Evolutionary conservation across 2,888 invertebrate species (phyloP), one percentile per base, ranked within the genome.

Genomic region (Papilio demoleus): DNA sequence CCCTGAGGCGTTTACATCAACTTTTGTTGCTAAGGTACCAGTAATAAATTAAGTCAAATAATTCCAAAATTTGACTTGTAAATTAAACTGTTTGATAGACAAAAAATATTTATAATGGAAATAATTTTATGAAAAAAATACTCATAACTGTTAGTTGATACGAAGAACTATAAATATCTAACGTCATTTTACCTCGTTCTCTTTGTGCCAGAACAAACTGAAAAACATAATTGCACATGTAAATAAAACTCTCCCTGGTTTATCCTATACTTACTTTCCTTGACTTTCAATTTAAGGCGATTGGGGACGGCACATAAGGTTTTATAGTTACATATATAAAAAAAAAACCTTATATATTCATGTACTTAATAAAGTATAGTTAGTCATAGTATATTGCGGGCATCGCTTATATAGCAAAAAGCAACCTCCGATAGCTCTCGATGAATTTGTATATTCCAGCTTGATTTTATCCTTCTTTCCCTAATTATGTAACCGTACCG

Each of bases 401-500:
- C 17, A 45, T 45, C 45, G 5, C 0, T 50, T 24, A 24, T 14
- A 4, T 12, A 14, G 14, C 24, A 45, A 45, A 45, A 17, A 45
- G 17, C 19, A 19, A 14, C 47, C 11, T 50, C 24, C 22, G 47
- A 50, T 50, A 14, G 47, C 24, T 24, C 24, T 24, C 47, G 6
- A 24, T 22, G 24, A 12, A 50, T 4, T 14, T 22, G 47, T 47
- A 4, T 50, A 5, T 50, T 50, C 12, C 14, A 24, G 14, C 11
- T 50, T 50, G 47, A 50, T 50, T 50, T 50, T 24, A 50, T 50
- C 24, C 47, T 14, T 12, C 4, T 24, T 50, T 22, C 47, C 4
- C 12, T 14, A 12, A 24, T 50, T 24, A 50, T 5, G 47, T 50
- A 50, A 50, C 14, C 14, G 47, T 12, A 22, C n/a, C n/a, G n/a